phyloP scores from a whole-genome alignment of 2,113 vertebrate genomes.

The Meriones unguiculatus region DNA sequence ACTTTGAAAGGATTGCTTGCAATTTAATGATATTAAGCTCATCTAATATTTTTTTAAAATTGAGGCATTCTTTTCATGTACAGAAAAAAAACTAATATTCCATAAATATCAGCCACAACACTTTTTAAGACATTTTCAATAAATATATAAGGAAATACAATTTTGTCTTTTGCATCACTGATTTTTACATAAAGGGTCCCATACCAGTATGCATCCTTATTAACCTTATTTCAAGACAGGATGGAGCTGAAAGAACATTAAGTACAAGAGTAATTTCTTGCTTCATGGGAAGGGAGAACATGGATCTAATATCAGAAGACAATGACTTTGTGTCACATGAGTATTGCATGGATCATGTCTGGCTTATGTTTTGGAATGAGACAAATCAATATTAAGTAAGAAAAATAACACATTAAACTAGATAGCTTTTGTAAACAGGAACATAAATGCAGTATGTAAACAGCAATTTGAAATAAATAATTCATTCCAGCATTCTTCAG shows the following conservation, averaged over 20 bases:
- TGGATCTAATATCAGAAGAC: background rate
- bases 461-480: background rate
- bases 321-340: background rate
- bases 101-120: background rate
- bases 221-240: background rate
- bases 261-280: conserved; percentile 8
- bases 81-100: background rate
- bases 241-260: background rate
- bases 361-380: background rate
- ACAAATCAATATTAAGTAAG: background rate
- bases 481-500: background rate
- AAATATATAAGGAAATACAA: background rate
- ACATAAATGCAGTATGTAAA: background rate
- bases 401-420: background rate
- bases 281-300: background rate
- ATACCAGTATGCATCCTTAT: background rate
- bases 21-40: conserved; percentile 16
- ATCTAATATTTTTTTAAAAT: conserved; percentile 21
- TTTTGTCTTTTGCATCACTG: background rate
- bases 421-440: conserved; percentile 15
- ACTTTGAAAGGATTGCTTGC: background rate
- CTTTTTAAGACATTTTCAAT: background rate
- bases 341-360: background rate
- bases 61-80: conserved; percentile 9
- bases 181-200: conserved; percentile 10